A percentile compares a stretch with the other conserved stretches of the same genome.
Evolutionary conservation across 2,888 invertebrate genomes (phyloP).

Genomic region (Parapristionchus giblindavisi): DNA sequence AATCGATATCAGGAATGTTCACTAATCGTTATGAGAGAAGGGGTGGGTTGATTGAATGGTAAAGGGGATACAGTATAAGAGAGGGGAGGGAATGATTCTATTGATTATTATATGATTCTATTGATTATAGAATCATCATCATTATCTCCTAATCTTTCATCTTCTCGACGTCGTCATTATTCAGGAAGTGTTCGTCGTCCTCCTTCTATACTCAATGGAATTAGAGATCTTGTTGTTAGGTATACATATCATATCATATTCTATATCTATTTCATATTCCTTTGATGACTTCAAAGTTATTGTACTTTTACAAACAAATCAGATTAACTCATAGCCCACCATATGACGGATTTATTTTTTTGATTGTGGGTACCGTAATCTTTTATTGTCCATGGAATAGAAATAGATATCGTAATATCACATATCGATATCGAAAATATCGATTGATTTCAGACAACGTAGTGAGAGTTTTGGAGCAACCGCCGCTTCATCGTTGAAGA

Average conservation of each 20-base stretch:
- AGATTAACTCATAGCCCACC: no score
- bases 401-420: no score
- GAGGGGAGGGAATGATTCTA: neutral
- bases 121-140: conserved; percentile 14
- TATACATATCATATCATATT: no score
- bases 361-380: no score
- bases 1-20: no score
- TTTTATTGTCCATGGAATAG: no score
- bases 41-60: no score
- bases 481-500: conserved; percentile 21
- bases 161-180: conserved; percentile 24
- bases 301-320: no score
- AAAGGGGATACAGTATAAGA: neutral
- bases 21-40: no score
- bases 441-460: conserved; percentile 6
- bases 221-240: conserved; percentile 34
- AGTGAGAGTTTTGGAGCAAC: conserved; percentile 38
- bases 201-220: conserved; percentile 36
- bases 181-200: conserved; percentile 33
- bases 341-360: no score
- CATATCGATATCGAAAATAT: no score
- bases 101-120: neutral
- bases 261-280: neutral
- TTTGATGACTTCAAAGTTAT: no score
- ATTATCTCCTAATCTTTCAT: conserved; percentile 23